phyloP scores from a whole-genome alignment of 2,113 vertebrate genomes.

The Mobula birostris region DNA sequence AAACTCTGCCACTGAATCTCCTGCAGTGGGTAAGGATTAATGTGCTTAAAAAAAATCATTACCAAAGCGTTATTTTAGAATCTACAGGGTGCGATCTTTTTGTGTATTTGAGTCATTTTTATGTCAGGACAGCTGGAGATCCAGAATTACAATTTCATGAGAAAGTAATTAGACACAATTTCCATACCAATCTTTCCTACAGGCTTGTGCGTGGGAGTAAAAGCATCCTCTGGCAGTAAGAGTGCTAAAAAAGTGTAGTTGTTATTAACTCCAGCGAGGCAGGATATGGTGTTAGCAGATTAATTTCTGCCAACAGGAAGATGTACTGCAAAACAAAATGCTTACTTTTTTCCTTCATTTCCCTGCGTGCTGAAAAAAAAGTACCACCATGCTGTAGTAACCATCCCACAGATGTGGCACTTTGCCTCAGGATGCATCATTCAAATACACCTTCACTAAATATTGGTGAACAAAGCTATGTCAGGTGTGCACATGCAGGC shows the following conservation, averaged over 20 bases:
- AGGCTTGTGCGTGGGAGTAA: conserved; percentile 21
- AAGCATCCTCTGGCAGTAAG: conserved; percentile 27
- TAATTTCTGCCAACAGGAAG: conserved; percentile 8
- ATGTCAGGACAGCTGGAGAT: conserved; percentile 29
- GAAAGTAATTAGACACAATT: conserved; percentile 32
- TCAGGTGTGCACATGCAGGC: no score
- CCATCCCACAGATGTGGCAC: not conserved
- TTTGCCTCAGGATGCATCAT: not conserved
- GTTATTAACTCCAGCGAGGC: not conserved
- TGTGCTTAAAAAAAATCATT: not conserved
- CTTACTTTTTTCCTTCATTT: not conserved
- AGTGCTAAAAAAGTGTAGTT: not conserved
- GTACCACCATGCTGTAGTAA: not conserved
- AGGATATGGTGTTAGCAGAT: not conserved
- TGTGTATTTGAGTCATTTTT: conserved; percentile 8
- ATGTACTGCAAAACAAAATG: not conserved
- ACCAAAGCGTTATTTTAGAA: conserved; percentile 11
- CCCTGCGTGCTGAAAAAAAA: not conserved
- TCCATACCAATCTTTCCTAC: conserved; percentile 24
- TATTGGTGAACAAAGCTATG: not conserved
- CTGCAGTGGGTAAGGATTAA: not conserved
- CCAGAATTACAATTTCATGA: conserved; percentile 29
- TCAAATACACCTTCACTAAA: not conserved
- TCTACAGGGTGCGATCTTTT: not conserved
- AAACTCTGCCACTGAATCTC: not conserved